Evolutionary conservation across 2,888 invertebrate genomes (phyloP).

Genomic region (Drosophila kokeensis): DNA sequence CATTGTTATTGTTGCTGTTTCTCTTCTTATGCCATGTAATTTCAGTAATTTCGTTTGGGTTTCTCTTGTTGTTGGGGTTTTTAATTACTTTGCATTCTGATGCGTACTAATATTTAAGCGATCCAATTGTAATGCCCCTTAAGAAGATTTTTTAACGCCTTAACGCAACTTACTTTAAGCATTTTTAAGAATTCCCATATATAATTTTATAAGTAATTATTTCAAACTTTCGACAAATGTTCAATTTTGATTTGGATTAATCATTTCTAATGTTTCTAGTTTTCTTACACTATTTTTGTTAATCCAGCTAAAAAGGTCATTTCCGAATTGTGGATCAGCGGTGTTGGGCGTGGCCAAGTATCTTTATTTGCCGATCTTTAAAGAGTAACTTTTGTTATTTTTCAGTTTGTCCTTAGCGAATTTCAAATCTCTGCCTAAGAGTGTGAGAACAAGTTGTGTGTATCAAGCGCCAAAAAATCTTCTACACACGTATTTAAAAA

Average conservation of each 20-base stretch:
- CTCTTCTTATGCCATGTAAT: slow-evolving; percentile 49
- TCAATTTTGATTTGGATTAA: neutral
- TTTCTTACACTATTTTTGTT: neutral
- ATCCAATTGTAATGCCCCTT: slow-evolving; percentile 23
- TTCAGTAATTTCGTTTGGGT: slow-evolving; percentile 55
- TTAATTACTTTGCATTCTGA: slow-evolving; percentile 61
- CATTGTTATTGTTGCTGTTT: slow-evolving; percentile 36
- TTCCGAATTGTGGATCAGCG: neutral
- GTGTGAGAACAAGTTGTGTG: neutral
- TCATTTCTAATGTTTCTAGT: slow-evolving; percentile 6
- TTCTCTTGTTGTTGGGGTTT: slow-evolving; percentile 43
- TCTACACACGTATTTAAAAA: neutral
- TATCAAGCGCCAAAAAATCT: neutral
- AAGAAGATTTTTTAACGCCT: slow-evolving; percentile 1
- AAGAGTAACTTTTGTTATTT: neutral
- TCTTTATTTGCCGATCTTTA: neutral
- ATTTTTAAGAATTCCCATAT: neutral
- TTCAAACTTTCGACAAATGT: neutral
- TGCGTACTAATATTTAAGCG: slow-evolving; percentile 48
- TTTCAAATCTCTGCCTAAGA: neutral
- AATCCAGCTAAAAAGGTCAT: neutral
- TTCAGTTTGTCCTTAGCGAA: neutral
- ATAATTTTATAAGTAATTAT: neutral
- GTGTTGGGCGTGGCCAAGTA: neutral
- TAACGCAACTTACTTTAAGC: neutral